Evolutionary conservation across 2,797 vertebrate species (phyloP).

Genomic region (Clarias laeviceps): DNA sequence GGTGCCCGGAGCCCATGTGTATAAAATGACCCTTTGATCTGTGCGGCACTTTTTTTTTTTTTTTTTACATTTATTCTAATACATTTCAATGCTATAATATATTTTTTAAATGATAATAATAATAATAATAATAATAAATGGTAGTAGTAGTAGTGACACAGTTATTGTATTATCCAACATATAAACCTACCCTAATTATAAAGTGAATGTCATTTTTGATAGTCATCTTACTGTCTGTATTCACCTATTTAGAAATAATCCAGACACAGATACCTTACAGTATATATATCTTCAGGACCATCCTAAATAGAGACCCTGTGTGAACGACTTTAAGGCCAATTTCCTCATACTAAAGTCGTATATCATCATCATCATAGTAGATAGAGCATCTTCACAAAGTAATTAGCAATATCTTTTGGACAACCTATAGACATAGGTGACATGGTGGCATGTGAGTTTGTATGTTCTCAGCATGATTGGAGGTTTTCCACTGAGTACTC

Average conservation of each 20-base stretch:
- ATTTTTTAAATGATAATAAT: neutral
- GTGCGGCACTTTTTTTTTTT: neutral
- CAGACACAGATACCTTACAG: too few species aligned
- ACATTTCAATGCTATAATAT: neutral
- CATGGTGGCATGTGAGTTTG: too few species aligned
- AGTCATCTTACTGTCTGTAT: neutral
- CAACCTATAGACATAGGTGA: too few species aligned
- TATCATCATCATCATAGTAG: too few species aligned
- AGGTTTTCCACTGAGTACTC: too few species aligned
- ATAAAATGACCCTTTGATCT: constrained; percentile 61
- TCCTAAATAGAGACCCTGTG: too few species aligned
- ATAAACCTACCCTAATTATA: neutral
- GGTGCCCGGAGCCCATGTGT: constrained; percentile 49
- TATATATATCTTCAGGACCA: too few species aligned
- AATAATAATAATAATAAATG: neutral
- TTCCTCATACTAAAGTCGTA: too few species aligned
- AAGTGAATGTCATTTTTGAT: neutral
- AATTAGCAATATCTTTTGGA: too few species aligned
- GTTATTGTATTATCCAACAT: neutral
- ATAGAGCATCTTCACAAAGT: too few species aligned
- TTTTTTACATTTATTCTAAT: neutral
- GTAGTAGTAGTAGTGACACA: neutral
- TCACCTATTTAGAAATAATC: neutral
- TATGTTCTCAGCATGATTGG: too few species aligned
- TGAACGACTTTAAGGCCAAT: too few species aligned